Conservation (phyloP, 1,140 invertebrate genomes). For the Drosophila nikananu region DNA sequence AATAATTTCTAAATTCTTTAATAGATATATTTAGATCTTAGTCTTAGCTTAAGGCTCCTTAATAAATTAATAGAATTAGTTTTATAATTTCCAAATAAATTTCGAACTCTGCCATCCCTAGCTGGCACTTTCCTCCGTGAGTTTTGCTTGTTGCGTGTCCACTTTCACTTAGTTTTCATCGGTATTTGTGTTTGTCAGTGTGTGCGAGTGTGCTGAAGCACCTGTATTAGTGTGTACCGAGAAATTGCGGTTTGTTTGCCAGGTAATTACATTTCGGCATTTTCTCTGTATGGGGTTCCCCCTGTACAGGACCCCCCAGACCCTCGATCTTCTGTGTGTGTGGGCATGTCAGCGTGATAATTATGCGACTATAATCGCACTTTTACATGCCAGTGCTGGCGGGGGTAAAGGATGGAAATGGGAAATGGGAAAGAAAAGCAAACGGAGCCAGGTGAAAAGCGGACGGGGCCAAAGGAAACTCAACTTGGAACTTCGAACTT, state of each 20-base stretch:
- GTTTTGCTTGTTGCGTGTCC: constrained; percentile 81
- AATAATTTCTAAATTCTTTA: neutral
- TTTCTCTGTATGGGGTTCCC: constrained; percentile 61
- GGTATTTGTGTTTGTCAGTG: constrained; percentile 11
- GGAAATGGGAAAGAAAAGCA: constrained; percentile 5
- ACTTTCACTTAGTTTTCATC: constrained; percentile 73
- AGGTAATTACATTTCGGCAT: constrained; percentile 83
- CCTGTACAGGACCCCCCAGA: neutral
- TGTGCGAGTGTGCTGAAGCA: constrained; percentile 21
- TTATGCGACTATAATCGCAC: constrained; percentile 84
- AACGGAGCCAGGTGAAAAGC: neutral
- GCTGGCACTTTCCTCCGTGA: constrained; percentile 8
- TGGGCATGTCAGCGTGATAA: constrained; percentile 82
- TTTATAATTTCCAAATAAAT: neutral
- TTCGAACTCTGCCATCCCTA: constrained; percentile 4
- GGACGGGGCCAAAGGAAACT: constrained; percentile 8
- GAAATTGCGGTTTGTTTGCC: constrained; percentile 83
- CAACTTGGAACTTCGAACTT: constrained; percentile 62
- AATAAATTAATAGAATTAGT: neutral
- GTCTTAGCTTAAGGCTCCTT: neutral
- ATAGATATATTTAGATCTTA: neutral
- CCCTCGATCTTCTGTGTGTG: constrained; percentile 51
- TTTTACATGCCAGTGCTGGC: constrained; percentile 72
- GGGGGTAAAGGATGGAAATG: neutral
- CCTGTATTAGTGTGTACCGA: constrained; percentile 68